A percentile compares a stretch with the other conserved stretches of the same genome.
These are phyloP conservation scores for Dryoscopus gambensis DNA, from an alignment of 2,113 vertebrate species.

Conservation along the genomic window DNA sequence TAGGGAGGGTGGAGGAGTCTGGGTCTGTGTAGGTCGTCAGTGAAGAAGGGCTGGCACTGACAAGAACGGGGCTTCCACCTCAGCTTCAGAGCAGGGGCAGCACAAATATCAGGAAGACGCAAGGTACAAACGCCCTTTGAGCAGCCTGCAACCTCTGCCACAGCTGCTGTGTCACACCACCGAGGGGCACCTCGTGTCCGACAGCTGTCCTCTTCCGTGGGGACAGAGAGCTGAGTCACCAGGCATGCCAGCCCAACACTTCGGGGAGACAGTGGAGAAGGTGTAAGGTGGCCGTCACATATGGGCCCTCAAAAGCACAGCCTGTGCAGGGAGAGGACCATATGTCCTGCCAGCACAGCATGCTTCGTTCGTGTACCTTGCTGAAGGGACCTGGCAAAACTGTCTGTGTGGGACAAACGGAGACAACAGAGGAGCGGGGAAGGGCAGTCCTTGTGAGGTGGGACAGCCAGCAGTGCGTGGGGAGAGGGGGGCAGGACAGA, in stretches of 20 bases:
- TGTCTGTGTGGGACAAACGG: not conserved
- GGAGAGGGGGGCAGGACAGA: not conserved
- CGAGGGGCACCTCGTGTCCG: rapidly evolving
- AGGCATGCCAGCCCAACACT: not conserved
- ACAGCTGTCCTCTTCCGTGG: not conserved
- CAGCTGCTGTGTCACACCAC: not conserved
- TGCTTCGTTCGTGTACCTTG: not conserved
- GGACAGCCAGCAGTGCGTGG: not conserved
- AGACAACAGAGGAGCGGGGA: not conserved
- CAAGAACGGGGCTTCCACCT: not conserved
- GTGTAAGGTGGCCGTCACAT: not conserved
- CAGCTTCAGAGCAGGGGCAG: not conserved
- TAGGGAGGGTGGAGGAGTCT: not conserved
- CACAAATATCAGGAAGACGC: not conserved
- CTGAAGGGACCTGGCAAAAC: not conserved
- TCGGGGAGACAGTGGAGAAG: not conserved
- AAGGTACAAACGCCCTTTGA: not conserved
- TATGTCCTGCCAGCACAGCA: not conserved
- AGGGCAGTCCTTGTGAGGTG: not conserved
- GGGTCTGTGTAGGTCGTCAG: not conserved
- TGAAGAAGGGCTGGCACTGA: not conserved
- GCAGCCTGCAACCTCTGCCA: not conserved
- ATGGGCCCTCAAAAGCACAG: not conserved
- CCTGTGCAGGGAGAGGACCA: not conserved
- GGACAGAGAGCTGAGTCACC: rapidly evolving